phyloP scores from a whole-genome alignment of 2,888 invertebrate genomes.

The Ophion slaviceki region DNA sequence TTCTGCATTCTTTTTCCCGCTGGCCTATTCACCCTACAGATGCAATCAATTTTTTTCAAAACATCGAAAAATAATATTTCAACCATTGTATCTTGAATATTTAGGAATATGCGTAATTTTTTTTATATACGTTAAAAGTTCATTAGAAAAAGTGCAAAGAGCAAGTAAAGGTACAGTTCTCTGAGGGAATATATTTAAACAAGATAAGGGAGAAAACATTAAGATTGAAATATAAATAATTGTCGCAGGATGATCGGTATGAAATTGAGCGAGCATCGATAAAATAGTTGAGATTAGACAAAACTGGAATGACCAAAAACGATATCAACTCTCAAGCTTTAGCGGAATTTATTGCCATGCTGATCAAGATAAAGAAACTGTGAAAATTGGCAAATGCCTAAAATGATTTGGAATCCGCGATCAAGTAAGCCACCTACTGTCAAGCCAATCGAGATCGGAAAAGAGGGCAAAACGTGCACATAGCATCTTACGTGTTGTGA shows the following conservation, averaged over 20 bases:
- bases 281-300: too few species aligned
- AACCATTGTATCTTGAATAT: too few species aligned
- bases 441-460: neutral
- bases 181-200: neutral
- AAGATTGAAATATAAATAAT: too few species aligned
- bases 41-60: neutral
- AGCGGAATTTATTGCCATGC: too few species aligned
- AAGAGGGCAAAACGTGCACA: neutral
- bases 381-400: too few species aligned
- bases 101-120: too few species aligned
- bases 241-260: too few species aligned
- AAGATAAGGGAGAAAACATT: neutral
- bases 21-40: too few species aligned
- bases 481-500: neutral
- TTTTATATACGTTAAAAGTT: neutral
- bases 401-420: neutral
- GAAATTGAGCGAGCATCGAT: too few species aligned
- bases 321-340: too few species aligned
- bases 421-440: neutral
- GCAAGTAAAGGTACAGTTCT: neutral
- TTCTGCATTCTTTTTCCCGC: neutral
- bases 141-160: neutral
- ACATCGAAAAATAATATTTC: neutral
- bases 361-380: too few species aligned
- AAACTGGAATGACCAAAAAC: too few species aligned